A percentile compares a stretch with the other conserved stretches of the same genome.
Evolutionary conservation across 2,888 invertebrate species (phyloP).

Genomic region (Drosophila tanythrix): DNA sequence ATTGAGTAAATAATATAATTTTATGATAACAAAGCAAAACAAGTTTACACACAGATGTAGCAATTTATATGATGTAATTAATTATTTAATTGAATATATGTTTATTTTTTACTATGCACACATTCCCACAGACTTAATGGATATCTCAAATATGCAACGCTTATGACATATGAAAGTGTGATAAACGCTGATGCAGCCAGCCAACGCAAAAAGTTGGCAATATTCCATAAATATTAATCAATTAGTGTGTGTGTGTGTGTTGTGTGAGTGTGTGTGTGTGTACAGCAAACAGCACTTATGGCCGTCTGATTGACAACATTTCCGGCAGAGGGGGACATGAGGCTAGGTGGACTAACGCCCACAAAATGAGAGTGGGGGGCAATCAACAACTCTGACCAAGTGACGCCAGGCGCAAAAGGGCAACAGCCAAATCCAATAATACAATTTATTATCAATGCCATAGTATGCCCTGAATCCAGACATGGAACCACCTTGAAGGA

Average conservation of each 20-base stretch:
- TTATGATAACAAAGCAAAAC: background rate
- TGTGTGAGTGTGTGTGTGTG: conserved; percentile 45
- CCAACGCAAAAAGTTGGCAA: conserved; percentile 29
- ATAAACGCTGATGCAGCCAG: conserved; percentile 11
- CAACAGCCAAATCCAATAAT: conserved; percentile 76
- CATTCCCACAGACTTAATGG: conserved; percentile 1
- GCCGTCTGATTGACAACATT: conserved; percentile 62
- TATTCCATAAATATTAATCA: conserved; percentile 68
- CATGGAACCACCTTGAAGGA: conserved; percentile 23
- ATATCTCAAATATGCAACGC: conserved; percentile 6
- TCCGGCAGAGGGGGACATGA: background rate
- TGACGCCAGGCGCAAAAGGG: conserved; percentile 51
- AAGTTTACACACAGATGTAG: too few species aligned
- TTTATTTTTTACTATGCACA: background rate
- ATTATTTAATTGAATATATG: background rate
- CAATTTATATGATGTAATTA: background rate
- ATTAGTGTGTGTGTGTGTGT: conserved; percentile 58
- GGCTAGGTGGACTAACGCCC: conserved; percentile 31
- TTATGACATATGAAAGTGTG: conserved; percentile 37
- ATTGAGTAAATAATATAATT: background rate
- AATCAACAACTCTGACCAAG: conserved; percentile 45
- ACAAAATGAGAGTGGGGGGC: conserved; percentile 14
- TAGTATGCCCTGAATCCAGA: background rate
- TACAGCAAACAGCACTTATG: conserved; percentile 73
- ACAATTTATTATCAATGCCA: conserved; percentile 73